Conservation (phyloP, 2,888 invertebrate genomes). For the Scaptomyza caliginosa region DNA sequence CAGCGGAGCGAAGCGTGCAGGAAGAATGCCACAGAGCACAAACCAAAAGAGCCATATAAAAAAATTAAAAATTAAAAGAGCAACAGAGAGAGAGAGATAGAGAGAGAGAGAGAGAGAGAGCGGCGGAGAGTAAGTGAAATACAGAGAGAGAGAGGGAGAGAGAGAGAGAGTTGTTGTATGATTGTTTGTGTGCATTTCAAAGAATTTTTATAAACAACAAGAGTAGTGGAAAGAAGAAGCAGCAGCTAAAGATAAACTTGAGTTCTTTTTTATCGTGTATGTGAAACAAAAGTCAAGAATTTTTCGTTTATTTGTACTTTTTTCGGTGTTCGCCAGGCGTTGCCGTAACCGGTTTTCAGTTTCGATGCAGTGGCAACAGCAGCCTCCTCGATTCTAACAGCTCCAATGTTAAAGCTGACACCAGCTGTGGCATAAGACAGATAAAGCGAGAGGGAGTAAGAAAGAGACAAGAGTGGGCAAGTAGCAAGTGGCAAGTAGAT, state of each 20-base stretch:
- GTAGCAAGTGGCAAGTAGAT: constrained; percentile 19
- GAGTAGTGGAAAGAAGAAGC: constrained; percentile 12
- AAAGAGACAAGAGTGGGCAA: neutral
- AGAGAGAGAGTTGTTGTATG: neutral
- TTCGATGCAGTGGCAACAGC: constrained; percentile 42
- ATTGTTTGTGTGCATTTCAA: constrained; percentile 72
- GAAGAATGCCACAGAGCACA: constrained; percentile 70
- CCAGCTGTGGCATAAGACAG: constrained; percentile 7
- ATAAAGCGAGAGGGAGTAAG: neutral
- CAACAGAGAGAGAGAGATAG: neutral
- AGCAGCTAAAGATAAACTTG: constrained; percentile 67
- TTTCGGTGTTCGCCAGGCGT: constrained; percentile 35
- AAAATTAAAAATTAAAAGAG: constrained; percentile 53
- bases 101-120: neutral
- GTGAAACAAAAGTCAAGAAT: constrained; percentile 1
- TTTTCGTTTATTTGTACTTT: constrained; percentile 5
- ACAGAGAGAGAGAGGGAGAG: neutral
- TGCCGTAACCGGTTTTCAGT: constrained; percentile 67
- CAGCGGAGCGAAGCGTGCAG: constrained; percentile 70
- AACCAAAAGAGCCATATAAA: constrained; percentile 68
- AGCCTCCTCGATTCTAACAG: constrained; percentile 23
- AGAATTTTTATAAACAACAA: constrained; percentile 76
- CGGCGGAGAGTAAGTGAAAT: neutral
- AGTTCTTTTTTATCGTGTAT: constrained; percentile 13
- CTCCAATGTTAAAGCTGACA: constrained; percentile 49